These are phyloP conservation scores for Poecilia picta DNA, from an alignment of 2,797 vertebrate genomes.

Conservation along the genomic window DNA sequence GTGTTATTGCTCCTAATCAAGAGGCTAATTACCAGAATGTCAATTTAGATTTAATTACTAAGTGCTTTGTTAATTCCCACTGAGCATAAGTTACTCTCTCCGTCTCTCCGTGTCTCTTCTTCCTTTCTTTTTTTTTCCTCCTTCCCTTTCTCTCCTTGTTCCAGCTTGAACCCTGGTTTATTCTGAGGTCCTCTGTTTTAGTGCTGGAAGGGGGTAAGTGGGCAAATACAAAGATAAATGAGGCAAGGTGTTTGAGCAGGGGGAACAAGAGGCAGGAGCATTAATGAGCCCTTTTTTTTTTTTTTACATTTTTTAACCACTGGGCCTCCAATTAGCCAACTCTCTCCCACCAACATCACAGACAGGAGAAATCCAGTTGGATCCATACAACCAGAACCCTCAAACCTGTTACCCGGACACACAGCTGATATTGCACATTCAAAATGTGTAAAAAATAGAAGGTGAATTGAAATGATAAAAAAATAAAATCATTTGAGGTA, in stretches of 20 bases:
- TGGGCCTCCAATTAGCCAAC: constrained; percentile 79
- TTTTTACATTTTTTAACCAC: constrained; percentile 45
- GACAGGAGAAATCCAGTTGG: constrained; percentile 64
- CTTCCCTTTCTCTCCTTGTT: constrained; percentile 50
- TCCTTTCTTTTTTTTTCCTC: constrained; percentile 34
- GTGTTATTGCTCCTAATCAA: constrained; percentile 99
- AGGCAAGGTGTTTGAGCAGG: constrained; percentile 74
- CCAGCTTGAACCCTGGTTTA: constrained; percentile 62
- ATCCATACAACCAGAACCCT: constrained; percentile 38
- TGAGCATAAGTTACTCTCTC: constrained; percentile 82
- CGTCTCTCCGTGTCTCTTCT: constrained; percentile 35
- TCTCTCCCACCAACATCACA: constrained; percentile 68
- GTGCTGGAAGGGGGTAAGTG: constrained; percentile 48
- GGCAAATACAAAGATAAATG: constrained; percentile 80
- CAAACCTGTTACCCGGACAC: constrained; percentile 5
- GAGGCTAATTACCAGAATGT: constrained; percentile 98
- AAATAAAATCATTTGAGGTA: too few relatives aligned
- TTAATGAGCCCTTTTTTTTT: constrained; percentile 79
- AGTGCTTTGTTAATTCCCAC: constrained; percentile 90
- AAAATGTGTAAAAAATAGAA: not conserved
- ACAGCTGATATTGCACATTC: constrained; percentile 10
- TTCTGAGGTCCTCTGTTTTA: constrained; percentile 63
- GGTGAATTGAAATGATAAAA: not conserved
- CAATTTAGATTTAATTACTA: constrained; percentile 99
- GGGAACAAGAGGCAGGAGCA: constrained; percentile 71